These are phyloP conservation scores for Aromia moschata DNA, from an alignment of 2,888 invertebrate genomes.

Conservation along the genomic window DNA sequence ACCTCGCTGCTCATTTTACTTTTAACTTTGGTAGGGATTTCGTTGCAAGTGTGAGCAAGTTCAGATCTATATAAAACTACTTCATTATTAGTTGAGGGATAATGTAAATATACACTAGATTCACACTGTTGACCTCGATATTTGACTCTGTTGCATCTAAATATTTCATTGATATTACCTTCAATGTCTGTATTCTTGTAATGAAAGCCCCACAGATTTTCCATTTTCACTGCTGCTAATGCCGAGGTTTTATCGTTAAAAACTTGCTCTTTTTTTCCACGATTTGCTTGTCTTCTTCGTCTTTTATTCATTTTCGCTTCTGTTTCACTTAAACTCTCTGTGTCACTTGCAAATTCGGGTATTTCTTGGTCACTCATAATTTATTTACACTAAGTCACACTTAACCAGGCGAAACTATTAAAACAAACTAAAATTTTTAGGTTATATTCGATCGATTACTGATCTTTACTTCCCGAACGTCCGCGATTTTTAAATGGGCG, in stretches of 20 bases:
- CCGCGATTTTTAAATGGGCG: no score
- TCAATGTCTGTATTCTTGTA: constrained; percentile 9
- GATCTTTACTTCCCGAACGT: no score
- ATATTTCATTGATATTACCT: constrained; percentile 27
- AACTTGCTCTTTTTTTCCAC: constrained; percentile 8
- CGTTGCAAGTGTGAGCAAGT: constrained; percentile 27
- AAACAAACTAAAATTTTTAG: no score
- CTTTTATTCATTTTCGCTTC: no score
- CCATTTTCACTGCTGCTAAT: constrained; percentile 12
- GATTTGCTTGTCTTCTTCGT: no score
- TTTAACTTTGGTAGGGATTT: constrained; percentile 17
- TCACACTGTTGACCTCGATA: constrained; percentile 28
- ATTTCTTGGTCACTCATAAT: no score
- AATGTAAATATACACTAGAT: constrained; percentile 28
- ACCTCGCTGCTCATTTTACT: constrained; percentile 20
- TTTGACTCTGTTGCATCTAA: constrained; percentile 32
- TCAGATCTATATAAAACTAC: constrained; percentile 28
- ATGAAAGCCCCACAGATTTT: constrained; percentile 10
- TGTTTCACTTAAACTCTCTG: no score
- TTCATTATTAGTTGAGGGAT: constrained; percentile 21
- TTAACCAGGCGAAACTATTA: no score
- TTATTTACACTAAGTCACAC: no score
- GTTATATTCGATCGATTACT: no score
- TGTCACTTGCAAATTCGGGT: no score
- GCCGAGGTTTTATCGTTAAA: constrained; percentile 6